Evolutionary conservation across 2,888 invertebrate species (phyloP).

Genomic region (Cryptus armator): DNA sequence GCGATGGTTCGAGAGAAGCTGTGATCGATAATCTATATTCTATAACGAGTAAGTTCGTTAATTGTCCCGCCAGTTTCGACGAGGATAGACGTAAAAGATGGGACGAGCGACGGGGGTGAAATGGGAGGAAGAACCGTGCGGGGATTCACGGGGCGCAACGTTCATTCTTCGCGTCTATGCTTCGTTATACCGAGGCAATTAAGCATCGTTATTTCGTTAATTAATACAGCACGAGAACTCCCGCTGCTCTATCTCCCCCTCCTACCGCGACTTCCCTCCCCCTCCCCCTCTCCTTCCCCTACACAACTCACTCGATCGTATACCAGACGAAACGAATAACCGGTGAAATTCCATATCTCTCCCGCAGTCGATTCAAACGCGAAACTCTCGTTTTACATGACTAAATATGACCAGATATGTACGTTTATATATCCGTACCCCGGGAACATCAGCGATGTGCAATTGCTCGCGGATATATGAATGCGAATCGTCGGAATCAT

Average conservation of each 20-base stretch:
- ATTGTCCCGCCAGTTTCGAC: slow-evolving; percentile 52
- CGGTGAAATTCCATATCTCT: slow-evolving; percentile 50
- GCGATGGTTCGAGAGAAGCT: neutral
- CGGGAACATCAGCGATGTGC: slow-evolving; percentile 38
- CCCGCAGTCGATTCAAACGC: slow-evolving; percentile 42
- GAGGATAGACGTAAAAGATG: slow-evolving; percentile 28
- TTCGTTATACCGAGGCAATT: slow-evolving; percentile 67
- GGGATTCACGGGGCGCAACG: slow-evolving; percentile 12
- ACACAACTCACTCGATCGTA: slow-evolving; percentile 41
- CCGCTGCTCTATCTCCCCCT: slow-evolving; percentile 21
- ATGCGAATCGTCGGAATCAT: slow-evolving; percentile 20
- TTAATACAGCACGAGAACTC: slow-evolving; percentile 50
- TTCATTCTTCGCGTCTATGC: slow-evolving; percentile 54
- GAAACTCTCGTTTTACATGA: slow-evolving; percentile 58
- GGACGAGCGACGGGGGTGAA: neutral
- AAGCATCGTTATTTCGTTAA: slow-evolving; percentile 68
- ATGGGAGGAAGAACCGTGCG: slow-evolving; percentile 13
- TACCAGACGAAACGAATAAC: slow-evolving; percentile 56
- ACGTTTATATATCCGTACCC: slow-evolving; percentile 14
- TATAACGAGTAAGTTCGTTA: slow-evolving; percentile 65
- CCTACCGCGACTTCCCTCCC: neutral
- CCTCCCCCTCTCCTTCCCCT: neutral
- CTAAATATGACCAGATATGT: slow-evolving; percentile 54
- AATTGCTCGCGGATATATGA: slow-evolving; percentile 42
- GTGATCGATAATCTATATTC: slow-evolving; percentile 64